Base-by-base conservation (phyloP, 2,888 invertebrate genomes). In the Tryphoninae sp. region DNA sequence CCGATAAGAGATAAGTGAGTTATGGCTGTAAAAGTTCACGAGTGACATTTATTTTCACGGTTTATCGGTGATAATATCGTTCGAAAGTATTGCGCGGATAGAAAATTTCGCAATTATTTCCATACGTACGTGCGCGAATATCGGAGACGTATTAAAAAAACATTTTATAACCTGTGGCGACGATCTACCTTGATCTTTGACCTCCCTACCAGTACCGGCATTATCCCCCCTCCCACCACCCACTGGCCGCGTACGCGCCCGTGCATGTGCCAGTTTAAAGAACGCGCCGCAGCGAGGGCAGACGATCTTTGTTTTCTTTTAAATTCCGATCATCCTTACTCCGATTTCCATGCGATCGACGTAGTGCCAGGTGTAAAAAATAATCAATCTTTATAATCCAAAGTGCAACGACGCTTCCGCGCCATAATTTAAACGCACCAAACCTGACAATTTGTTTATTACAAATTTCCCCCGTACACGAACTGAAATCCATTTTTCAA, bases 111-210 rank as follows among this genome's bases (percentile, higher is more conserved):
- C 33, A 33, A 33, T 33, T 6, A 33, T 33, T 33, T 33, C 33
- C 33, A 33, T 33, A 33, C 33, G 33, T 33, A 33, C 33, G 33
- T 33, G 6, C 3, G 33, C 33, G 6, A 33, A 33, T 33, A 33
- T 33, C 33, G 33, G 33, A 6, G 33, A 33, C 33, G 6, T 33
- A 33, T 33, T 33, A 33, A 45, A 45, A 45, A 45, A 45, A 45
- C 45, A 45, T 45, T 45, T 45, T 53, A n/a, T 11, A 67, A 69
- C 45, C 74, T 68, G 67, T 51, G 68, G 40, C 74, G 74, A 74
- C 42, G 42, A 62, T 74, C 65, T 33, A 78, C 69, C 81, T 74
- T 81, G 81, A 65, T 81, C 81, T 78, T 78, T 81, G 74, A 81
- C 78, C 65, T 22, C 59, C 62, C 73, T 55, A 51, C 59, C 23